Conservation (phyloP, 2,113 vertebrate genomes). For the Uria lomvia region DNA sequence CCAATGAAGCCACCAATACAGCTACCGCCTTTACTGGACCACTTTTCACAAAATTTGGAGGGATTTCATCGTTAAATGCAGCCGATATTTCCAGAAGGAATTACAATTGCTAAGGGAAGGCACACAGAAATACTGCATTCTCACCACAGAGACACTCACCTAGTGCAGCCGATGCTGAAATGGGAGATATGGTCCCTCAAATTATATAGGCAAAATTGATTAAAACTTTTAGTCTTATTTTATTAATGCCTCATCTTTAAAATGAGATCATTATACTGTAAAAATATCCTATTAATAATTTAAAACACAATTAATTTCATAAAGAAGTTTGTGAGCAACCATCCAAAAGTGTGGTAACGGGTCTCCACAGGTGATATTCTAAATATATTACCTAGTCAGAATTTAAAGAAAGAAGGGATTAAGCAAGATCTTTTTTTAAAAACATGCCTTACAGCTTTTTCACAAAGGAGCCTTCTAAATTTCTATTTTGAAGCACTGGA, state of each 20-base stretch:
- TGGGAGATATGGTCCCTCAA: background rate
- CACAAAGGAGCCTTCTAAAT: background rate
- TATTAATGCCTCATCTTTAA: background rate
- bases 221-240: background rate
- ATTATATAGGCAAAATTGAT: background rate
- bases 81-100: background rate
- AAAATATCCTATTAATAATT: background rate
- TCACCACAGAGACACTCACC: background rate
- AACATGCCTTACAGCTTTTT: background rate
- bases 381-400: background rate
- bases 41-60: background rate
- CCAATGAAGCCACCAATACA: rapidly evolving
- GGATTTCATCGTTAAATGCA: background rate
- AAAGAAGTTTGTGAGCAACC: background rate
- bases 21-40: background rate
- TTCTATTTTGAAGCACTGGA: background rate
- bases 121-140: background rate
- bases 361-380: background rate
- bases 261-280: background rate
- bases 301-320: background rate
- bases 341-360: background rate
- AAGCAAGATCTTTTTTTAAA: background rate
- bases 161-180: background rate
- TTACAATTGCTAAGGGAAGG: background rate
- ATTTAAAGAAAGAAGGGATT: background rate